These are phyloP conservation scores for Falco naumanni DNA, from an alignment of 2,797 vertebrate genomes.

Conservation along the genomic window DNA sequence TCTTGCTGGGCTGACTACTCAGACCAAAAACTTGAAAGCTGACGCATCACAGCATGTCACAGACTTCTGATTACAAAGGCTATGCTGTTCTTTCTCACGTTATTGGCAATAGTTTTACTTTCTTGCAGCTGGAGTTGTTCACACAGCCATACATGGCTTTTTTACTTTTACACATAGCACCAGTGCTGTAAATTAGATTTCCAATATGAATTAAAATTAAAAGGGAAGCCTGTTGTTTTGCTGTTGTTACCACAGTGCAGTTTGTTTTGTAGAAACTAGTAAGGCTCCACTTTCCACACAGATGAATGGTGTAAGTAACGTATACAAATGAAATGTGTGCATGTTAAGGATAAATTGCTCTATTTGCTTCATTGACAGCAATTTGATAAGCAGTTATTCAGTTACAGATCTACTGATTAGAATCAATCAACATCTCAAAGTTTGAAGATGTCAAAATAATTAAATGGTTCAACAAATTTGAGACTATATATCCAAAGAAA, in stretches of 20 bases:
- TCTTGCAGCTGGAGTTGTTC: background rate
- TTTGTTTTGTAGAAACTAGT: background rate
- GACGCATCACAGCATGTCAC: background rate
- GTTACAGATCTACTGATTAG: constrained; percentile 65
- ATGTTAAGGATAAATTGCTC: background rate
- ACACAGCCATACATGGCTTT: background rate
- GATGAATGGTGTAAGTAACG: background rate
- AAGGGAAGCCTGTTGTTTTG: background rate
- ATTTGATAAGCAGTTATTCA: constrained; percentile 46
- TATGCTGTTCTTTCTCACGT: background rate
- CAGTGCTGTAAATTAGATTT: background rate
- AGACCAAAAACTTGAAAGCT: background rate
- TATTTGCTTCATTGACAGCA: constrained; percentile 61
- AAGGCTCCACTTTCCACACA: background rate
- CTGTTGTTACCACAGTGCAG: background rate
- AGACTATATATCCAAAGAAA: constrained; percentile 50
- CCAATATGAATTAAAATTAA: background rate
- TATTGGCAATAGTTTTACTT: background rate
- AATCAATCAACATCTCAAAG: constrained; percentile 66
- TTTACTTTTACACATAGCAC: background rate
- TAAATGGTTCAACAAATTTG: constrained; percentile 67
- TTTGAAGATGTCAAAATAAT: constrained; percentile 73
- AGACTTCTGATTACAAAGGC: background rate
- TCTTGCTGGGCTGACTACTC: background rate
- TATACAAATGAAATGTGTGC: background rate